Percentiles rank a stretch among this genome's conserved stretches.
Conservation (phyloP, 2,113 vertebrate genomes). For the Lampris incognitus region DNA sequence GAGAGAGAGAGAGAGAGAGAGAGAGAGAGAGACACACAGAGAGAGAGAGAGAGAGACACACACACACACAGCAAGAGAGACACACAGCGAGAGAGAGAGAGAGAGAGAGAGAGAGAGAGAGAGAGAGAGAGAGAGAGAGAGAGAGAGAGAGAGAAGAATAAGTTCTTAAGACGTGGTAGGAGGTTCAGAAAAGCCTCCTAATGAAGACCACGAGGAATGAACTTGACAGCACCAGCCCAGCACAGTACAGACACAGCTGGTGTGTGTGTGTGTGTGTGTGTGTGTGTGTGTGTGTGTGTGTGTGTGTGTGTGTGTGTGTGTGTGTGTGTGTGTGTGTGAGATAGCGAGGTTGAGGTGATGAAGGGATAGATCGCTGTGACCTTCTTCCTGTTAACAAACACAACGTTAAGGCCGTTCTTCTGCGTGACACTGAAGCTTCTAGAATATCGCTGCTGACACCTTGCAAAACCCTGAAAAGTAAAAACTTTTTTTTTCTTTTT, state of each 20-base stretch:
- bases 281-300: conserved; percentile 22
- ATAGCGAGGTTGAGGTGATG: neutral
- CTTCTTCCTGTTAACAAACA: conserved; percentile 15
- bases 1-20: conserved; percentile 8
- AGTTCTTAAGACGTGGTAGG: too few species aligned
- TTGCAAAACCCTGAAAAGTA: neutral
- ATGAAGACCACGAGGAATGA: conserved; percentile 66
- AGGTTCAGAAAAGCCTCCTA: conserved; percentile 33
- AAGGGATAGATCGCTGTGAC: neutral
- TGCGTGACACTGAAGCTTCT: conserved; percentile 1
- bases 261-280: conserved; percentile 25
- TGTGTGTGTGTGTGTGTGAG: conserved; percentile 11
- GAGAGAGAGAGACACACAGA: neutral
- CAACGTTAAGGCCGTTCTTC: too few species aligned
- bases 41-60: neutral
- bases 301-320: neutral
- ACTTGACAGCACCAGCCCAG: conserved; percentile 64
- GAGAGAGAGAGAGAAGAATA: neutral
- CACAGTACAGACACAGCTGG: conserved; percentile 47
- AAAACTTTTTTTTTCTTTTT: too few species aligned
- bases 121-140: too few species aligned
- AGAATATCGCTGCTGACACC: neutral
- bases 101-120: neutral
- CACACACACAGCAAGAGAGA: too few species aligned
- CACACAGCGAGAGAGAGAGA: too few species aligned